Conservation (phyloP, 2,113 vertebrate genomes). For the Tonatia bakeri region DNA sequence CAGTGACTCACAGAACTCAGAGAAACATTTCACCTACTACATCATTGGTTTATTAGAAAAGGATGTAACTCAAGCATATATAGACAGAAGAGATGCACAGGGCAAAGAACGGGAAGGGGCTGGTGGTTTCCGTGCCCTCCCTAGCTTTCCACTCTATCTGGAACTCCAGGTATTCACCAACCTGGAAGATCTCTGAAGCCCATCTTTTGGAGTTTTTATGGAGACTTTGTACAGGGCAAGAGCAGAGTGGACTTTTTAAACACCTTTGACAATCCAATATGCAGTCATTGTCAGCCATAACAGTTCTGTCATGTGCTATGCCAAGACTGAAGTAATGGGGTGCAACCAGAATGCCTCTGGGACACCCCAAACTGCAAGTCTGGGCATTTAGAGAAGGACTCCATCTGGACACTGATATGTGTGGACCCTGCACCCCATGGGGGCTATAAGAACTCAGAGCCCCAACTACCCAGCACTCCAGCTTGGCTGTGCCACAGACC, state of each 20-base stretch:
- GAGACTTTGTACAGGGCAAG: background rate
- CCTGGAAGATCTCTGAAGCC: background rate
- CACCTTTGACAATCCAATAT: background rate
- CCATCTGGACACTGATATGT: background rate
- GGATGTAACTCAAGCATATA: background rate
- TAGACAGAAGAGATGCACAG: background rate
- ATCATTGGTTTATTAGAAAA: background rate
- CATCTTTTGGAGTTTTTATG: background rate
- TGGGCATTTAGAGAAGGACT: background rate
- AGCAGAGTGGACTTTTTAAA: background rate
- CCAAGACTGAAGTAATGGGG: background rate
- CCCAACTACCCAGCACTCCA: background rate
- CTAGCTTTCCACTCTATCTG: background rate
- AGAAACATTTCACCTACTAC: background rate
- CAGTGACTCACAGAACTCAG: background rate
- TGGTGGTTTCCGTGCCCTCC: background rate
- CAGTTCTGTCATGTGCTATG: background rate
- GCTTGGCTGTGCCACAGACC: background rate
- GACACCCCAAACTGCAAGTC: background rate
- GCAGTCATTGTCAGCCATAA: background rate
- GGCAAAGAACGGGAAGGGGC: background rate
- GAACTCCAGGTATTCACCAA: background rate
- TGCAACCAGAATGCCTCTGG: background rate
- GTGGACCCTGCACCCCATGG: background rate
- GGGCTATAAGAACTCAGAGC: background rate